phyloP scores from a whole-genome alignment of 53 echinoderm and acorn worm species.

The Holothuria scabra region DNA sequence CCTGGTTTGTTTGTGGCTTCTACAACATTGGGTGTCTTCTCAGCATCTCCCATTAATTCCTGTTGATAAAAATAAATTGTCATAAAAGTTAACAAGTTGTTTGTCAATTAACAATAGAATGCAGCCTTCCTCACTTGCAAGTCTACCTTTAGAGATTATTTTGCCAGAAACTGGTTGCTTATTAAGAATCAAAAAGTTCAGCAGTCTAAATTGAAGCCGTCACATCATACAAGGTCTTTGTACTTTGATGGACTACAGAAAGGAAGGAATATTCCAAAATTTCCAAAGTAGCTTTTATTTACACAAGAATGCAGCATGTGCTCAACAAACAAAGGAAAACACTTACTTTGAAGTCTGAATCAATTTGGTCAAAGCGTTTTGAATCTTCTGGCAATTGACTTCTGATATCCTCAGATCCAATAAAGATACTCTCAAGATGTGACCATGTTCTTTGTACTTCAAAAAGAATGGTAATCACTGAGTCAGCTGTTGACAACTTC shows the following conservation, averaged over 20 bases:
- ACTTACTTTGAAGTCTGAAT: conserved; percentile 88
- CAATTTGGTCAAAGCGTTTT: conserved; percentile 92
- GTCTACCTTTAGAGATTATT: too few relatives aligned
- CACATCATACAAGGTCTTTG: too few relatives aligned
- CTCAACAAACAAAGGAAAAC: too few relatives aligned
- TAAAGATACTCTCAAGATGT: conserved; percentile 99
- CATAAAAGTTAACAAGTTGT: not conserved
- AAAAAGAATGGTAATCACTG: conserved; percentile 98
- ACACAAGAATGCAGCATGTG: too few relatives aligned
- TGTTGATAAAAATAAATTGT: conserved; percentile 8
- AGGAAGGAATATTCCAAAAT: too few relatives aligned
- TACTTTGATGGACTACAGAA: too few relatives aligned
- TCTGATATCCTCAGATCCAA: conserved; percentile 99
- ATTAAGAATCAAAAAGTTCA: too few relatives aligned
- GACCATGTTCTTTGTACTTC: conserved; percentile 99
- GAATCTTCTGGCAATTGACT: conserved; percentile 97
- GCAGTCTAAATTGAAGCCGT: too few relatives aligned
- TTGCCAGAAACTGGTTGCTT: too few relatives aligned
- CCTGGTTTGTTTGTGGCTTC: conserved; percentile 92
- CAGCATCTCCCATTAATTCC: conserved; percentile 83
- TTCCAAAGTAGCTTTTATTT: too few relatives aligned
- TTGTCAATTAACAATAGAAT: too few relatives aligned
- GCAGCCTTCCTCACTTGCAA: too few relatives aligned
- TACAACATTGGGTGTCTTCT: conserved; percentile 98
- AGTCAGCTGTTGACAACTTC: conserved; percentile 97